Evolutionary conservation across 2,113 vertebrate genomes (phyloP).

Genomic region (Notothenia rossii): DNA sequence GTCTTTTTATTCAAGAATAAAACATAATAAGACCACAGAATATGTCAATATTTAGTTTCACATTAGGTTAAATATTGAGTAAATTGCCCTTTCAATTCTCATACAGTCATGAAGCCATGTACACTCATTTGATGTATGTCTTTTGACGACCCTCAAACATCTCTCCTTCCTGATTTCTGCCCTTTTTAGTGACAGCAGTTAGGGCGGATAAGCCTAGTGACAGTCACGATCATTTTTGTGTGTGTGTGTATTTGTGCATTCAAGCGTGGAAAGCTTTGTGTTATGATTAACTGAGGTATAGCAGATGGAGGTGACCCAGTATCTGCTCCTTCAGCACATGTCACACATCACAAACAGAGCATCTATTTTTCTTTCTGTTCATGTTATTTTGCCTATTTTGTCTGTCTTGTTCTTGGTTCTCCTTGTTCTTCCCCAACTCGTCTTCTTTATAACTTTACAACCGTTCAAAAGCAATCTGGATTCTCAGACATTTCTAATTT

Average conservation of each 20-base stretch:
- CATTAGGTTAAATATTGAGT: background rate
- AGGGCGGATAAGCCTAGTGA: background rate
- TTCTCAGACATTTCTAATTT: background rate
- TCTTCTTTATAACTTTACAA: background rate
- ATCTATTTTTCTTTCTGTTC: background rate
- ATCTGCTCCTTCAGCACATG: conserved; percentile 50
- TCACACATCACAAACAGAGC: conserved; percentile 31
- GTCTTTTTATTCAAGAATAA: background rate
- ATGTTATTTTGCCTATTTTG: background rate
- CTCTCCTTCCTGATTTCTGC: background rate
- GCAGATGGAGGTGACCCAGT: conserved; percentile 35
- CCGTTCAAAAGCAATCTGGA: background rate
- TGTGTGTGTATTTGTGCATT: conserved; percentile 1
- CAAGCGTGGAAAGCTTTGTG: conserved; percentile 24
- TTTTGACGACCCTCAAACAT: background rate
- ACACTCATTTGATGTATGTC: background rate
- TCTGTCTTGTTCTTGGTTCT: background rate
- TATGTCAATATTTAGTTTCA: background rate
- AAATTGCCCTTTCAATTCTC: background rate
- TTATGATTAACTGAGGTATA: conserved; percentile 38
- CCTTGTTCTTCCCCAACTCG: background rate
- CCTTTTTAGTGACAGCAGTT: conserved; percentile 1
- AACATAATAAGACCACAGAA: background rate
- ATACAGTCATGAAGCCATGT: background rate
- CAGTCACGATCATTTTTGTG: background rate